Conservation (phyloP, 1,140 invertebrate genomes). For the Ylistrum balloti region DNA sequence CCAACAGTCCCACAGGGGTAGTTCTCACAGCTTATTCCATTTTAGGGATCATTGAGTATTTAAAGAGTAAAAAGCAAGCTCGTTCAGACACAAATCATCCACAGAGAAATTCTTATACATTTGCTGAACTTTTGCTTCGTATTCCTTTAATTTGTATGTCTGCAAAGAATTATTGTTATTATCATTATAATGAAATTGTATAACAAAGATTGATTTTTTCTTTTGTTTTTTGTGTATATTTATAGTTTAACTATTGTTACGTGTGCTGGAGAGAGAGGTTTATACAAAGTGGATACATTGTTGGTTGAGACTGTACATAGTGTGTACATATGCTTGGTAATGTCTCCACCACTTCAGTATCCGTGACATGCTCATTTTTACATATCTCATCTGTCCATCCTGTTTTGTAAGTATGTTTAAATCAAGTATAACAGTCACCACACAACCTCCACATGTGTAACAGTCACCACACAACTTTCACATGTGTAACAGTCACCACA, state of each 20-base stretch:
- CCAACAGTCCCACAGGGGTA: background rate
- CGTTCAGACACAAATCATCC: background rate
- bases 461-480: no score
- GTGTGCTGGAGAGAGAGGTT: background rate
- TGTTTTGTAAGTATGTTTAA: no score
- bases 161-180: background rate
- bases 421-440: no score
- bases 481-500: no score
- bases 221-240: background rate
- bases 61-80: background rate
- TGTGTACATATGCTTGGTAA: background rate
- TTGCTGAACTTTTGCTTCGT: background rate
- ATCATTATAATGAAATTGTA: background rate
- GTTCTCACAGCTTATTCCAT: constrained; percentile 7
- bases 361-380: background rate
- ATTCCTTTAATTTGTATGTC: background rate
- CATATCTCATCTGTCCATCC: background rate
- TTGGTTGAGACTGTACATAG: constrained; percentile 31
- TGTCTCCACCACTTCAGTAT: background rate
- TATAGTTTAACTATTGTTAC: background rate
- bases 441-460: no score
- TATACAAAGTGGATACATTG: background rate
- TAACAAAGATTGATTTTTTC: background rate
- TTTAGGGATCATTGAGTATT: constrained; percentile 20
- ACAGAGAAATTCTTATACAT: background rate